A percentile compares a stretch with the other conserved stretches of the same genome.
Evolutionary conservation across 2,113 vertebrate species (phyloP).

Genomic region (Poicephalus gulielmi): DNA sequence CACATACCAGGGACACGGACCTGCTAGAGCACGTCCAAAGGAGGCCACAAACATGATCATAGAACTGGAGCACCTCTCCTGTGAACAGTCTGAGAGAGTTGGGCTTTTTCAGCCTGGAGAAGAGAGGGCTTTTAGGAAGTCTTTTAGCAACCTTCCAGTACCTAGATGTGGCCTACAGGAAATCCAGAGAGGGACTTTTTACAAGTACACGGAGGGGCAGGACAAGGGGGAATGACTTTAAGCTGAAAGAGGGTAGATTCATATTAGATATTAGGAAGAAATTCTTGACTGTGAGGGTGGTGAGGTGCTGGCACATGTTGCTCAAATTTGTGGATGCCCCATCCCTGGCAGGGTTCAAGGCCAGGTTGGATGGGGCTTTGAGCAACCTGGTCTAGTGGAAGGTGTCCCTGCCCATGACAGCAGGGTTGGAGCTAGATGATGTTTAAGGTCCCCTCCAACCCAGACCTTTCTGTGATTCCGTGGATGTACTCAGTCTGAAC

Average conservation of each 20-base stretch:
- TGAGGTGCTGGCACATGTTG: background rate
- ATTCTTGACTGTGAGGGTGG: background rate
- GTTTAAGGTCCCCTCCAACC: background rate
- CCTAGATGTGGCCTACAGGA: background rate
- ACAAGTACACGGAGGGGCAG: background rate
- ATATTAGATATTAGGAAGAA: background rate
- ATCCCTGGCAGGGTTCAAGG: background rate
- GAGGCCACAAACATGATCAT: background rate
- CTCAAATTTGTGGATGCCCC: background rate
- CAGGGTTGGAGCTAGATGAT: background rate
- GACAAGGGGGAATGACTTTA: background rate
- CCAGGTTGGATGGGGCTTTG: background rate
- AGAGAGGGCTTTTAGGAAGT: background rate
- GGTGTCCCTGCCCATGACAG: background rate
- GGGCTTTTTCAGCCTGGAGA: background rate
- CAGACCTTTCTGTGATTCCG: background rate
- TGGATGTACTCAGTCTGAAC: background rate
- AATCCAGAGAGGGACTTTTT: background rate
- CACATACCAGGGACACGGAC: background rate
- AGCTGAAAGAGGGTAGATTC: background rate
- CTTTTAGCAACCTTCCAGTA: background rate
- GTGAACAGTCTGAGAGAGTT: background rate
- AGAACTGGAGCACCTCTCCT: background rate
- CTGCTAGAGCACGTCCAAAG: background rate
- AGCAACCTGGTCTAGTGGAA: background rate